Evolutionary conservation across 2,888 invertebrate genomes (phyloP).

Genomic region (Cataglyphis rosenhaueri): DNA sequence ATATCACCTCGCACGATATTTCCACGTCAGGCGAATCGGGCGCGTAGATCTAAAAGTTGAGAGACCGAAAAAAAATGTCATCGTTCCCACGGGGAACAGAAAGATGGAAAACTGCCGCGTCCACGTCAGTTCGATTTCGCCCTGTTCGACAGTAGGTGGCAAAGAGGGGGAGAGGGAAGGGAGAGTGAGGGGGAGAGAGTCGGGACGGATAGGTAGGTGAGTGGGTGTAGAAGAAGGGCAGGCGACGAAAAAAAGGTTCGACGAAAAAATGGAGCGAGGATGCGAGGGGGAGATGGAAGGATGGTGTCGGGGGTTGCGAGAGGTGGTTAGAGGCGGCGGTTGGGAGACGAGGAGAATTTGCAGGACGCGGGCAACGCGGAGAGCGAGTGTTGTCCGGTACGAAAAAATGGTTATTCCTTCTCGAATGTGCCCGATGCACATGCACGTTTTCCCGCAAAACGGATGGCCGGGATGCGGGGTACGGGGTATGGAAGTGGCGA

Average conservation of each 20-base stretch:
- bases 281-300: constrained; percentile 14
- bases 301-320: constrained; percentile 27
- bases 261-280: constrained; percentile 60
- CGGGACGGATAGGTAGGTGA: constrained; percentile 40
- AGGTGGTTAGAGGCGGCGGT: constrained; percentile 38
- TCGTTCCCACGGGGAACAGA: constrained; percentile 72
- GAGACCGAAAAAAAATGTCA: constrained; percentile 71
- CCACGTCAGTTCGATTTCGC: constrained; percentile 76
- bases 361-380: constrained; percentile 69
- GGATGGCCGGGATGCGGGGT: constrained; percentile 70
- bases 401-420: constrained; percentile 82
- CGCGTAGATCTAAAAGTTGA: constrained; percentile 59
- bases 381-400: constrained; percentile 78
- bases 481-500: constrained; percentile 46
- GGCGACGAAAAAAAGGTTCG: constrained; percentile 53
- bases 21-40: constrained; percentile 49
- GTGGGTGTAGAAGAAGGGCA: constrained; percentile 60
- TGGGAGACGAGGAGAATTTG: constrained; percentile 66
- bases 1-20: constrained; percentile 37
- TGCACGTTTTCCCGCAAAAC: constrained; percentile 79
- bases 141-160: constrained; percentile 62
- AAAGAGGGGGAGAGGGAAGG: constrained; percentile 20
- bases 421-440: constrained; percentile 81
- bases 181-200: constrained; percentile 31
- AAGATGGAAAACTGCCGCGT: constrained; percentile 77